These are phyloP conservation scores for Drosophila phalerata DNA, from an alignment of 2,888 invertebrate species.

Conservation along the genomic window DNA sequence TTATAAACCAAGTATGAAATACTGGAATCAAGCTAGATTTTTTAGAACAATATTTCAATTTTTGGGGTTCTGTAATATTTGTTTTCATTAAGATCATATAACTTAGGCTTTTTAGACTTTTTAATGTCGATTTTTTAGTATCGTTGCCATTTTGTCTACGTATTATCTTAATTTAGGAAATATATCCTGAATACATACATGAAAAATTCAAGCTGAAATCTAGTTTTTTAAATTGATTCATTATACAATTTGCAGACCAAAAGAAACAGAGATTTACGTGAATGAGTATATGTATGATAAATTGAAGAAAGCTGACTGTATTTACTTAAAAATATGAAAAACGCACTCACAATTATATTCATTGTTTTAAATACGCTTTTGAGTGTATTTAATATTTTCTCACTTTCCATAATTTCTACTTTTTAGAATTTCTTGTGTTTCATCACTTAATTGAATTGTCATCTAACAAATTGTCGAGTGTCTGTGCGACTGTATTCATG, in stretches of 20 bases:
- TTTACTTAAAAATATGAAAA: neutral
- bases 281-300: neutral
- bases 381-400: neutral
- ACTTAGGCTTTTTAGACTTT: no score
- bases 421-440: constrained; percentile 12
- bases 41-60: no score
- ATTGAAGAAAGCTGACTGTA: neutral
- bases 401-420: neutral
- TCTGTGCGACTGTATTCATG: constrained; percentile 8
- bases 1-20: no score
- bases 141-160: no score
- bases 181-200: no score
- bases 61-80: no score
- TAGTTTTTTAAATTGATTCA: neutral
- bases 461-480: constrained; percentile 44
- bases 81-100: no score
- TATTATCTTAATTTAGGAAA: no score
- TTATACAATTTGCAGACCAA: neutral
- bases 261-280: neutral
- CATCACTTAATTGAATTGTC: constrained; percentile 44
- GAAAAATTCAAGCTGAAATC: no score
- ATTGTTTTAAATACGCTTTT: neutral
- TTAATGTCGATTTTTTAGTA: no score
- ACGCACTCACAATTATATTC: neutral
- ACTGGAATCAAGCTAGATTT: no score